Base-by-base conservation (phyloP, 2,888 invertebrate genomes). In the Drosophila anomalipes region DNA sequence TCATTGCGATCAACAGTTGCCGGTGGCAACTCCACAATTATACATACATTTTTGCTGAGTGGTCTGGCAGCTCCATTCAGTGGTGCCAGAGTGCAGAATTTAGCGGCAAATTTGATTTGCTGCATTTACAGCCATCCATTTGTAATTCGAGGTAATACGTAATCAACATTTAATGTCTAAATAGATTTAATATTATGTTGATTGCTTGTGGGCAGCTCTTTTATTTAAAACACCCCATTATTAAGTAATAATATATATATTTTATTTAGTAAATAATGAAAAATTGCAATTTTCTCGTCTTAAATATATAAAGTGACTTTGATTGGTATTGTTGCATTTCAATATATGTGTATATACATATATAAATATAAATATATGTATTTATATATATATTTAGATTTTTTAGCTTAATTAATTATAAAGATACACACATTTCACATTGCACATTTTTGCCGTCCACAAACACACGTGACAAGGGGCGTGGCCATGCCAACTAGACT, bases 221-320 rank as follows among this genome's bases (percentile, higher is more conserved):
- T 41, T n/a, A 44, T 56, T 41, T 14, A 61, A 35, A 33, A 47
- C 30, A 32, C 1, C 10, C 26, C 26, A n/a, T 6, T 22, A 16
- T 16, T 5, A 44, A 22, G 37, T 60, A 28, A 35, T 39, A 19
- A 30, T 68, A 28, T 60, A 53, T 59, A 22, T 28, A 28, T 35
- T 53, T 68, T 44, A 69, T 69, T 70, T 37, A 30, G 49, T 66
- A 52, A 52, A 66, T 59, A 75, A 30, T 61, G 51, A 41, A 63
- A 77, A 72, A 63, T 63, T 60, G 19, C 16, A 63, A 67, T 72
- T 76, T 76, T 39, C 58, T 66, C 39, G 28, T 30, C 71, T 72
- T 78, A 78, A 65, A 74, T 86, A 82, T 68, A 84, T 82, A 75
- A 84, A 86, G 76, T 89, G 89, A 89, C 89, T 86, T 88, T 84